Base-by-base conservation (phyloP, 2,888 invertebrate genomes). In the Herminia tarsipennalis region DNA sequence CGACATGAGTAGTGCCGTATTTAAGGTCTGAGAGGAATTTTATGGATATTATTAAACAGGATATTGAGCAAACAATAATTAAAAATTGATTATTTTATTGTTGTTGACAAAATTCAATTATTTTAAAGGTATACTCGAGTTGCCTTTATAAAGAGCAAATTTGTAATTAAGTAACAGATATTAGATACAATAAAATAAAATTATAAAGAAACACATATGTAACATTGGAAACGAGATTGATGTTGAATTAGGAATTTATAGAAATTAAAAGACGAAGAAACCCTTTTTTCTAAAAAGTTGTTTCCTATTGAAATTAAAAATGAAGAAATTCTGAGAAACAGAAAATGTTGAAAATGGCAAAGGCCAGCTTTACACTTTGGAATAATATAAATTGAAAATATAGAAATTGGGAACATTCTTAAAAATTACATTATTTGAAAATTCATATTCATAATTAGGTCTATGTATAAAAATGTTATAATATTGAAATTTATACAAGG, bases 251-350 rank as follows among this genome's bases (percentile, higher is more conserved):
- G 48, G 62, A 50, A 42, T 22, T 58, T 58, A 43, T 53, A 50
- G 60, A 63, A 61, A 69, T 59, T 68, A 70, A 41, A 70, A 58
- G 47, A 58, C 64, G 62, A 67, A 72, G 70, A 83, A 83, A 80
- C 69, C 76, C 85, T 86, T 86, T 76, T 64, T 69, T 70, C 48
- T 54, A 73, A 86, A 84, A 87, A 85, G 85, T 61, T 62, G 65
- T 77, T 82, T 76, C 76, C 64, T 17, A 67, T 67, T 59, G 54
- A 65, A 66, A 67, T 66, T 40, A 60, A 49, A 69, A 64, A 59
- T 43, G 28, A 25, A 37, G 47, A 57, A 60, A 52, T 48, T 48
- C 9, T 35, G 10, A 65, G 35, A 45, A 46, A 51, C 25, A 53
- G 39, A 57, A 66, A 56, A 50, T 43, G 41, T 44, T 43, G 36